These are phyloP conservation scores for Acipenser ruthenus DNA, from an alignment of 2,797 vertebrate species.

Conservation along the genomic window DNA sequence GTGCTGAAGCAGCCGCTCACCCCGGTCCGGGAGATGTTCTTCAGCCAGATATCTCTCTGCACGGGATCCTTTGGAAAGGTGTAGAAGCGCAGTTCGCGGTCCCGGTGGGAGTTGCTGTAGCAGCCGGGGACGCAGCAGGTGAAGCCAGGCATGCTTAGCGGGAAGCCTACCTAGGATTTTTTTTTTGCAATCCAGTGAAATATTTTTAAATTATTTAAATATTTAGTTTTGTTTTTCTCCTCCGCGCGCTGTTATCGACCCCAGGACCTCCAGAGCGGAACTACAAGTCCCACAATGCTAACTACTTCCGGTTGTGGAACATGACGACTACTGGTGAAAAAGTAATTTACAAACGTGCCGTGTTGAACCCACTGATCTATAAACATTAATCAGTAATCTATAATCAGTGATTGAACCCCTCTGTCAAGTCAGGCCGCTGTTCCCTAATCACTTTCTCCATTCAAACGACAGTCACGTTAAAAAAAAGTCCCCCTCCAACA, in stretches of 20 bases:
- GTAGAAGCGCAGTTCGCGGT: conserved; percentile 67
- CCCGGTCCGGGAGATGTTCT: conserved; percentile 93
- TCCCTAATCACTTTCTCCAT: too few relatives aligned
- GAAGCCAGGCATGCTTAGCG: conserved; percentile 56
- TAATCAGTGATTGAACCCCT: too few relatives aligned
- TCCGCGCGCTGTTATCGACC: conserved; percentile 49
- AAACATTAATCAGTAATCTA: too few relatives aligned
- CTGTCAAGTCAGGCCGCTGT: too few relatives aligned
- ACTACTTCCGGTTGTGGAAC: conserved; percentile 65
- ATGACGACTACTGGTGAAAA: conserved; percentile 18
- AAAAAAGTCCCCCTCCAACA: too few relatives aligned
- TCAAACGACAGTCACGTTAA: too few relatives aligned
- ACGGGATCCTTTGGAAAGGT: conserved; percentile 74
- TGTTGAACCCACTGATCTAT: too few relatives aligned
- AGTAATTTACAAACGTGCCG: too few relatives aligned
- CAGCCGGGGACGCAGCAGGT: conserved; percentile 69
- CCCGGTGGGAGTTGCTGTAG: conserved; percentile 67
- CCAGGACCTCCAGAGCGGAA: conserved; percentile 62
- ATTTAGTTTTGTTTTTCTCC: conserved; percentile 54
- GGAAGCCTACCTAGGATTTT: not conserved
- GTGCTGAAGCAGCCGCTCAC: conserved; percentile 96
- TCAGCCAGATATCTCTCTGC: conserved; percentile 86
- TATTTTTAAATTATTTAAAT: conserved; percentile 35
- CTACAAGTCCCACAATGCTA: conserved; percentile 39
- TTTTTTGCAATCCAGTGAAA: conserved; percentile 16